Evolutionary conservation across 2,113 vertebrate species (phyloP).

Genomic region (Pseudorasbora parva): DNA sequence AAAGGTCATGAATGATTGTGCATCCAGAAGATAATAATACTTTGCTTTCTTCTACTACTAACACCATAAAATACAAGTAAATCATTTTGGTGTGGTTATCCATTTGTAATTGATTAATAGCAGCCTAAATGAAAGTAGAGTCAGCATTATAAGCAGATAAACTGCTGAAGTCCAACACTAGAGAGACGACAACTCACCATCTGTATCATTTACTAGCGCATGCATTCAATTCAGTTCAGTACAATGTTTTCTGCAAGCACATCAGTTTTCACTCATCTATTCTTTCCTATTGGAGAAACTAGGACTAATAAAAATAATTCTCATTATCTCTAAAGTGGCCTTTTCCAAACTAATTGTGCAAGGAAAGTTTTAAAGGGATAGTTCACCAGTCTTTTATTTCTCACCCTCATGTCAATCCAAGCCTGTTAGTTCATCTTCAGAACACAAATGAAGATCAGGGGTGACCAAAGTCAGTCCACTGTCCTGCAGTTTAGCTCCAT

Average conservation of each 20-base stretch:
- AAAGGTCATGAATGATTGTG: background rate
- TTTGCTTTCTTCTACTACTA: background rate
- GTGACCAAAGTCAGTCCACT: too few relatives aligned
- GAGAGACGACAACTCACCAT: conserved; percentile 12
- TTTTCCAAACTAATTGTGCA: background rate
- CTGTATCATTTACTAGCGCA: background rate
- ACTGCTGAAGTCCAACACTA: background rate
- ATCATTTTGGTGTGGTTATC: background rate
- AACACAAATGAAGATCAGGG: too few relatives aligned
- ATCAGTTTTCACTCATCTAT: background rate
- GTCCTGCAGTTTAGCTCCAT: too few relatives aligned
- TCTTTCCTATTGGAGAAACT: too few relatives aligned
- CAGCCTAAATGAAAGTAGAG: background rate
- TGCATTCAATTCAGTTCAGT: background rate
- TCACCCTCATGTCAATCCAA: too few relatives aligned
- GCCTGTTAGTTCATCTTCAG: too few relatives aligned
- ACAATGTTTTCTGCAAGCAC: background rate
- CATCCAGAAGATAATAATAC: too few relatives aligned
- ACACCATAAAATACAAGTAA: background rate
- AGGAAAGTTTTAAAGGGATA: background rate
- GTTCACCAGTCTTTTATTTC: too few relatives aligned
- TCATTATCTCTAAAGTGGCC: background rate
- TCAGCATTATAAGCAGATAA: background rate
- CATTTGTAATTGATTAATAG: background rate
- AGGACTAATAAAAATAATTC: background rate